These are phyloP conservation scores for Trichogramma pretiosum DNA, from an alignment of 1,140 invertebrate species.

Conservation along the genomic window DNA sequence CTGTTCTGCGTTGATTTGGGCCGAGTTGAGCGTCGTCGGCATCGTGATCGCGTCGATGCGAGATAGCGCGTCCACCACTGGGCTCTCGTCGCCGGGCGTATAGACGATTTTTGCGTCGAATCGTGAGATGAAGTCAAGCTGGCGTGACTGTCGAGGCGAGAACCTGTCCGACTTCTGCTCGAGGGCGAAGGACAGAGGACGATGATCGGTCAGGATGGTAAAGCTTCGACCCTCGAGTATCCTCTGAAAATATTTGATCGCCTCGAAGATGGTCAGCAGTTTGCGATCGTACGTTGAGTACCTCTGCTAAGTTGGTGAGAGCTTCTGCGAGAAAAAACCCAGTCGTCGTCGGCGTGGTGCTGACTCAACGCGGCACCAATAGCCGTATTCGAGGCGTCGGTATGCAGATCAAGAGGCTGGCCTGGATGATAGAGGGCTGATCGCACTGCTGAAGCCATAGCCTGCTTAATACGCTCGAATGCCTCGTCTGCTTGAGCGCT, in stretches of 20 bases:
- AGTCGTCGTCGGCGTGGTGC: slow-evolving; percentile 22
- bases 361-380: slow-evolving; percentile 20
- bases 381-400: slow-evolving; percentile 16
- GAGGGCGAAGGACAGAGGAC: slow-evolving; percentile 28
- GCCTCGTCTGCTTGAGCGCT: background rate
- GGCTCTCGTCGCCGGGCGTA: slow-evolving; percentile 24
- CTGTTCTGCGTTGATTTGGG: slow-evolving; percentile 12
- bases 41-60: slow-evolving; percentile 5
- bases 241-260: slow-evolving; percentile 26
- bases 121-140: slow-evolving; percentile 14
- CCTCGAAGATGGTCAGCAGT: slow-evolving; percentile 28
- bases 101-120: slow-evolving; percentile 31
- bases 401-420: background rate
- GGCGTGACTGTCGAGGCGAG: slow-evolving; percentile 21
- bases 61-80: slow-evolving; percentile 20
- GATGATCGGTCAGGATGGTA: slow-evolving; percentile 32
- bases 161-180: slow-evolving; percentile 21
- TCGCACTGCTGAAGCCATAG: background rate
- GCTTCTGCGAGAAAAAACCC: slow-evolving; percentile 34
- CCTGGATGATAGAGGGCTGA: background rate
- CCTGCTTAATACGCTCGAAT: background rate
- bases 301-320: slow-evolving; percentile 23
- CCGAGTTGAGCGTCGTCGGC: slow-evolving; percentile 14
- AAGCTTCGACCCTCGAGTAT: slow-evolving; percentile 25
- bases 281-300: slow-evolving; percentile 33